Evolutionary conservation across 2,797 vertebrate species (phyloP).

Genomic region (Sebastes kiyomatsui): DNA sequence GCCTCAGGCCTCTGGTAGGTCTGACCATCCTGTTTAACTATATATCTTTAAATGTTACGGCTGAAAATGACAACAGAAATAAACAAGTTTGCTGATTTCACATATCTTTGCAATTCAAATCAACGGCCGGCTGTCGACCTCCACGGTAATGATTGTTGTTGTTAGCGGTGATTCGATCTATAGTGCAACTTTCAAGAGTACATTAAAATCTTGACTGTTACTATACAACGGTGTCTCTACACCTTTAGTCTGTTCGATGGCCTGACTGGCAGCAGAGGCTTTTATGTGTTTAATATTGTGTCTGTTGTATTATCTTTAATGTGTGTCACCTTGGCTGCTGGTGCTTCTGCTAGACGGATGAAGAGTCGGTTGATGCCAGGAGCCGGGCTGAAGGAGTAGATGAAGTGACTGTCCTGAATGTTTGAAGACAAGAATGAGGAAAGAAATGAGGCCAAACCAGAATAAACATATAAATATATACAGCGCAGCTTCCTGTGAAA

Average conservation of each 20-base stretch:
- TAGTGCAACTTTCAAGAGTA: not conserved
- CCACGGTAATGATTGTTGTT: too few relatives aligned
- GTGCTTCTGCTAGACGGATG: conserved; percentile 90
- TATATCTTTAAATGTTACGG: not conserved
- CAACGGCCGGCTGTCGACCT: not conserved
- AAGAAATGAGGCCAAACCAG: not conserved
- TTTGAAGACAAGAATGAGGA: conserved; percentile 19
- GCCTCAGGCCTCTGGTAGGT: too few relatives aligned
- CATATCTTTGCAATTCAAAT: not conserved
- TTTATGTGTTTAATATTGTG: not conserved
- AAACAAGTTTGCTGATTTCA: too few relatives aligned
- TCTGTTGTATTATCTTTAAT: too few relatives aligned
- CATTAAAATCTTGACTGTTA: not conserved
- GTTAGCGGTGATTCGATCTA: not conserved
- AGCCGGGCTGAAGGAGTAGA: conserved; percentile 95
- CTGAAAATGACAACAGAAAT: too few relatives aligned
- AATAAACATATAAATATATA: not conserved
- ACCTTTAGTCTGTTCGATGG: not conserved
- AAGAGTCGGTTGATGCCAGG: conserved; percentile 93
- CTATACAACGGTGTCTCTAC: not conserved
- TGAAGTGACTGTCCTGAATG: conserved; percentile 95
- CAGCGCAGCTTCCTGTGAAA: not conserved
- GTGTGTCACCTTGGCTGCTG: conserved; percentile 90
- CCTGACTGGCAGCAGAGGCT: not conserved
- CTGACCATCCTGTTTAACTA: not conserved